Evolutionary conservation across 2,797 vertebrate genomes (phyloP).

Genomic region (Coracias cyanogaster): DNA sequence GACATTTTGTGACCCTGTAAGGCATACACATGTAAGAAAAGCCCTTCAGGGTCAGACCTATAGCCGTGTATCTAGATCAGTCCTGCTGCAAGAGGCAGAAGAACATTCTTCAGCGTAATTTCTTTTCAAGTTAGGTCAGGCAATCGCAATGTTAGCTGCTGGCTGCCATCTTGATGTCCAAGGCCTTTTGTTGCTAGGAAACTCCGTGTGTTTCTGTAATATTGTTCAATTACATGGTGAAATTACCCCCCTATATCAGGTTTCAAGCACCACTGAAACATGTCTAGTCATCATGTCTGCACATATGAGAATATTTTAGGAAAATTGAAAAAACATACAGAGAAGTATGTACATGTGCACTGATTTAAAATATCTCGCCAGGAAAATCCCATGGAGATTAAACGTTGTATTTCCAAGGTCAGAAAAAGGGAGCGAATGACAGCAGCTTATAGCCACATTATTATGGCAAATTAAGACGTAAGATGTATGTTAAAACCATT

Average conservation of each 20-base stretch:
- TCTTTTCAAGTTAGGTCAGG: constrained; percentile 30
- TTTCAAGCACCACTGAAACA: constrained; percentile 67
- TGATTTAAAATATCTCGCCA: constrained; percentile 57
- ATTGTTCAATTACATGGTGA: constrained; percentile 56
- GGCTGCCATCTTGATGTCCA: constrained; percentile 54
- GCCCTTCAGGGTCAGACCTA: neutral
- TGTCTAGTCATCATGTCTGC: constrained; percentile 70
- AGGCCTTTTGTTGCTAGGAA: constrained; percentile 62
- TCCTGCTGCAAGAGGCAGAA: neutral
- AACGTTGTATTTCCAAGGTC: constrained; percentile 64
- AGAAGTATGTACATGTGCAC: constrained; percentile 42
- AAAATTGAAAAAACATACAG: constrained; percentile 62
- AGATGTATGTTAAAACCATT: constrained; percentile 65
- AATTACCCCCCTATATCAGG: constrained; percentile 50
- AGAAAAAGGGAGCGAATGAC: constrained; percentile 56
- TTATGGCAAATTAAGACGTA: constrained; percentile 60
- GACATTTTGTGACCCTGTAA: neutral
- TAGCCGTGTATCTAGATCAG: neutral
- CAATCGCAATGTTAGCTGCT: neutral
- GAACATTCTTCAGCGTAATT: neutral
- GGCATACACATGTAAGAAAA: neutral
- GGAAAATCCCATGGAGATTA: constrained; percentile 64
- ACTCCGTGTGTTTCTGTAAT: constrained; percentile 61
- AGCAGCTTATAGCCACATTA: constrained; percentile 56
- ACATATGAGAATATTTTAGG: constrained; percentile 72